Base-by-base conservation (phyloP, 2,113 vertebrate species). In the Labrus mixtus region DNA sequence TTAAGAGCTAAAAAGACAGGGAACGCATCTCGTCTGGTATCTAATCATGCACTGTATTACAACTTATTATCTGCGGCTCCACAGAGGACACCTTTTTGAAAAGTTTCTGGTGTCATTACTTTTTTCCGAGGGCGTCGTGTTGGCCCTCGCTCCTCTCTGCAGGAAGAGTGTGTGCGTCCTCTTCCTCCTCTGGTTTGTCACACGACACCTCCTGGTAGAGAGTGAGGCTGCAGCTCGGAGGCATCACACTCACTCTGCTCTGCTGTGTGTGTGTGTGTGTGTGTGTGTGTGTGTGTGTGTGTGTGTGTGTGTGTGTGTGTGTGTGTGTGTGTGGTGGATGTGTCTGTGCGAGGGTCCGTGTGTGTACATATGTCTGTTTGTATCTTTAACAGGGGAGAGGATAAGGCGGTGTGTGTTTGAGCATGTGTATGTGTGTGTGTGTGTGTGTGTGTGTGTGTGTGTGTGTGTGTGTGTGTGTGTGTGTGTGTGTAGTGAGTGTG, bases 141-240 rank as follows among this genome's bases (percentile, higher is more conserved):
- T 79, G 55, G 0, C 63, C 29, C 54, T 36, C 37, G 46, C 39
- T 68, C 23, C 43, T 69, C 25, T 51, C 64, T 70, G 81, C 17
- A 25, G 19, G 39, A 15, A 15, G n/a, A 51, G 67, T 74, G 72
- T 69, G n/a, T 63, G 23, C 73, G 17, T 67, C 58, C 72, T 64
- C 60, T 60, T 25, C 73, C 17, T 67, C 58, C 72, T 61, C 60
- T 20, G 60, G 59, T 74, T 78, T 59, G 56, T 85, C 39, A 73
- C 11, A 69, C 75, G 84, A 89, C 89, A 89, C 87, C 89, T 93
- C 73, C 87, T 91, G 86, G 90, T 81, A 23, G 79, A 87, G 73
- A 78, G 46, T 39, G 88, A 84, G 64, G 86, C 85, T 87, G 85
- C 84, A 87, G 70, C 80, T 59, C 8, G 4, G 37, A 78, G 68